These are phyloP conservation scores for Drosophila micromelanica DNA, from an alignment of 1,140 invertebrate genomes.

Conservation along the genomic window DNA sequence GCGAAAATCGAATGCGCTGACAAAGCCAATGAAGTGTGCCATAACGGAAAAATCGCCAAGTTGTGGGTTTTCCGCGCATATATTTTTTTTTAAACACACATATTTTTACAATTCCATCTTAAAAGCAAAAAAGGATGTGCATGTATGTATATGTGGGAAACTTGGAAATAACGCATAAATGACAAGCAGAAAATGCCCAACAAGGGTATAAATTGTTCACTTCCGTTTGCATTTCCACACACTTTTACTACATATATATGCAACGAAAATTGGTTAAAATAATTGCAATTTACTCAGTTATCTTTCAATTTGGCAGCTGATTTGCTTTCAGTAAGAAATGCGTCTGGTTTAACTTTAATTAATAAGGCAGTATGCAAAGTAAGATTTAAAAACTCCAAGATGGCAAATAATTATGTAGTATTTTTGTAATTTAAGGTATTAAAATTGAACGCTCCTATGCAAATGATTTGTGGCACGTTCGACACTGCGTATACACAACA, in stretches of 20 bases:
- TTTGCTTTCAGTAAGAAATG: background rate
- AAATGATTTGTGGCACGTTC: background rate
- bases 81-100: constrained; percentile 56
- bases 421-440: background rate
- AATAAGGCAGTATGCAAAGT: too few species aligned
- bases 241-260: background rate
- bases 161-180: constrained; percentile 10
- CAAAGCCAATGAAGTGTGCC: constrained; percentile 61
- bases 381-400: background rate
- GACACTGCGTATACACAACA: constrained; percentile 15
- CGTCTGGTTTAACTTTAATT: background rate
- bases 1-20: constrained; percentile 58
- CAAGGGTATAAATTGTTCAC: constrained; percentile 5
- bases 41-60: constrained; percentile 62
- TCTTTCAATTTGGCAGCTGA: background rate
- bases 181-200: constrained; percentile 12
- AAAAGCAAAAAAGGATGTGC: constrained; percentile 10
- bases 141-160: background rate
- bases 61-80: constrained; percentile 45
- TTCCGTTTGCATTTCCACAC: constrained; percentile 6
- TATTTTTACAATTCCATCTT: constrained; percentile 36
- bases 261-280: background rate
- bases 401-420: background rate
- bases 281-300: constrained; percentile 3
- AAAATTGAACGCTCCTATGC: background rate